A percentile compares a stretch with the other conserved stretches of the same genome.
Conservation (phyloP, 2,888 invertebrate species). For the Acholoe squamosa region DNA sequence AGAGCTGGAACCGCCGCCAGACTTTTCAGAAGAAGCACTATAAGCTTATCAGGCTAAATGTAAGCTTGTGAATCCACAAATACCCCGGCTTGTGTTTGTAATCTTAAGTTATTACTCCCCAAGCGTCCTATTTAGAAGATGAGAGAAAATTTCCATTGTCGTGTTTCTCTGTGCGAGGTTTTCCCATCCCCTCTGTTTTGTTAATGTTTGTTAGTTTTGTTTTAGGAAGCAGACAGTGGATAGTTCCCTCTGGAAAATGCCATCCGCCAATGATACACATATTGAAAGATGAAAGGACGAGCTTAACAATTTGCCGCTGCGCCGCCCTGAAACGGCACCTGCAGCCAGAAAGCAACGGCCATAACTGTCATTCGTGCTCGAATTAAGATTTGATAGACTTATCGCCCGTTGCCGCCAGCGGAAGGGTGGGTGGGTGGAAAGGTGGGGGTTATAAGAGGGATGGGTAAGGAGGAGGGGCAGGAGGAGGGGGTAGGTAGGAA, state of each 20-base stretch:
- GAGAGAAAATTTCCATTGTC: neutral
- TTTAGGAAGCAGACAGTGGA: neutral
- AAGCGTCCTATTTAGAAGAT: neutral
- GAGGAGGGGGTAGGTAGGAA: neutral
- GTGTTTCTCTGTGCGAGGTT: neutral
- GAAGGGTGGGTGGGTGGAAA: neutral
- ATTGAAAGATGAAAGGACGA: conserved; percentile 52
- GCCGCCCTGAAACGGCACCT: conserved; percentile 10
- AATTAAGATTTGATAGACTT: conserved; percentile 48
- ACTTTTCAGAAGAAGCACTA: neutral
- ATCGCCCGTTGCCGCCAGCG: neutral
- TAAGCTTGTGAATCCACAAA: neutral
- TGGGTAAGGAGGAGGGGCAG: neutral
- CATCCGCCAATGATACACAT: conserved; percentile 16
- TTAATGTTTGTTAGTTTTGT: neutral
- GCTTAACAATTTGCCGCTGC: conserved; percentile 38
- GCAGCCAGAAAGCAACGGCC: neutral
- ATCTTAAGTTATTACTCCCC: neutral
- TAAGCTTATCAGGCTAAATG: neutral
- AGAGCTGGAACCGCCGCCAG: neutral
- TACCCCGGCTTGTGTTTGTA: neutral
- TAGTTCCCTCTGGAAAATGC: neutral
- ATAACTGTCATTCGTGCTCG: neutral
- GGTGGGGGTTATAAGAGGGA: neutral
- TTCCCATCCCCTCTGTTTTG: neutral